phyloP scores from a whole-genome alignment of 2,888 invertebrate species.

The Coenonympha glycerion region DNA sequence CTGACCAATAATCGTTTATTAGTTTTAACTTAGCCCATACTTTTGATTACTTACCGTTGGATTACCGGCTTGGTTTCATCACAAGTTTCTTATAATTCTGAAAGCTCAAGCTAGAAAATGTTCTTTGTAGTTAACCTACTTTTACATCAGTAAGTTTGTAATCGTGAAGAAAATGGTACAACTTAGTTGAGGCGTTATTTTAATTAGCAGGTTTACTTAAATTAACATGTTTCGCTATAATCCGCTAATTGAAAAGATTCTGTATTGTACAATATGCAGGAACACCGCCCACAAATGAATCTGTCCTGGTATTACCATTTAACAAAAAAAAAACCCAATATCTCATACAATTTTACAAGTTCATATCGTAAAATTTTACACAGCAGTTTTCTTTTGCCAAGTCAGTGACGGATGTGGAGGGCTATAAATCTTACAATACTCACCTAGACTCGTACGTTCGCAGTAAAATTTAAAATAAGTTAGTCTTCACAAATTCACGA shows the following conservation, averaged over 20 bases:
- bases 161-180: too few relatives aligned
- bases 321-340: neutral
- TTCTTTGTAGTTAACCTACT: neutral
- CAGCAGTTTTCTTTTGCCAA: slow-evolving; percentile 5
- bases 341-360: neutral
- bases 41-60: neutral
- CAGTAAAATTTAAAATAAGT: neutral
- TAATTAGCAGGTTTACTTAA: too few relatives aligned
- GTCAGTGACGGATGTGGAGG: slow-evolving; percentile 1
- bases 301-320: too few relatives aligned
- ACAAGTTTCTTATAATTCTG: neutral
- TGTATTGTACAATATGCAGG: too few relatives aligned
- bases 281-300: too few relatives aligned
- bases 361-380: slow-evolving; percentile 1
- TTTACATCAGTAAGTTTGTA: neutral
- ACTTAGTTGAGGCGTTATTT: too few relatives aligned
- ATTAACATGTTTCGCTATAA: too few relatives aligned
- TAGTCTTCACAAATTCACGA: neutral
- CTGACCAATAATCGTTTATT: neutral
- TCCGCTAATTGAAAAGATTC: too few relatives aligned
- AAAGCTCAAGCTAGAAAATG: neutral
- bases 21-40: neutral
- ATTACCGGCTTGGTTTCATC: slow-evolving; percentile 1
- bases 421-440: neutral
- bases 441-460: neutral